Base-by-base conservation (phyloP, 2,113 vertebrate genomes). In the Tragelaphus buxtoni region DNA sequence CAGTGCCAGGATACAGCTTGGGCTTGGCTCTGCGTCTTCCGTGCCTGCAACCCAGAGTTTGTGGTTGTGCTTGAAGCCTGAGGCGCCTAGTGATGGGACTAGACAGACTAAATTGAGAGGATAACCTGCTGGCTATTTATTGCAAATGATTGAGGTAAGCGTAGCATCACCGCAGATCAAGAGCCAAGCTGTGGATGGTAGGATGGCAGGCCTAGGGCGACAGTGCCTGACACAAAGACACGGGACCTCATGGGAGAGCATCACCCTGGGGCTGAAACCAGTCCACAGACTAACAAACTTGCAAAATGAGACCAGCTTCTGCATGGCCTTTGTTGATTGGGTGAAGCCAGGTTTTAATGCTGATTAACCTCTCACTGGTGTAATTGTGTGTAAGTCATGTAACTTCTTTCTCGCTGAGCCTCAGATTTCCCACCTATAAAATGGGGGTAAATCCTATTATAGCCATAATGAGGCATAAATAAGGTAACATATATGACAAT, bases 241-340 rank as follows among this genome's bases (percentile, higher is more conserved):
- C 18, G 35, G 22, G 26, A 1, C 13, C 30, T 79, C 32, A 5
- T 8, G 7, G 26, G 24, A 9, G 51, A 2, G 0, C 1, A 0
- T 24, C 28, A 7, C 6, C 11, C 20, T 9, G 18, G 56, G 58
- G 20, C 51, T 4, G 18, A 80, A 65, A 3, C 4, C 28, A 24
- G 7, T 63, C 30, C n/a, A 45, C 9, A 55, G 35, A 26, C 28
- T 11, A 63, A 63, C 17, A 47, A 16, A 28, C 14, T 51, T 13
- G 26, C 53, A 42, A 18, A 6, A 39, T 18, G 53, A 80, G 26
- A 42, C 22, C 14, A 26, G 53, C 51, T 80, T 83, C 17, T 35
- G 1, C 9, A 2, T 2, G 26, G 17, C 45, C 26, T 88, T 76
- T 47, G 14, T 16, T 24, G 14, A 10, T 24, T 53, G 65, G 16